A percentile compares a stretch with the other conserved stretches of the same genome.
These are phyloP conservation scores for Sakesphorus luctuosus DNA, from an alignment of 2,113 vertebrate species.

Conservation along the genomic window DNA sequence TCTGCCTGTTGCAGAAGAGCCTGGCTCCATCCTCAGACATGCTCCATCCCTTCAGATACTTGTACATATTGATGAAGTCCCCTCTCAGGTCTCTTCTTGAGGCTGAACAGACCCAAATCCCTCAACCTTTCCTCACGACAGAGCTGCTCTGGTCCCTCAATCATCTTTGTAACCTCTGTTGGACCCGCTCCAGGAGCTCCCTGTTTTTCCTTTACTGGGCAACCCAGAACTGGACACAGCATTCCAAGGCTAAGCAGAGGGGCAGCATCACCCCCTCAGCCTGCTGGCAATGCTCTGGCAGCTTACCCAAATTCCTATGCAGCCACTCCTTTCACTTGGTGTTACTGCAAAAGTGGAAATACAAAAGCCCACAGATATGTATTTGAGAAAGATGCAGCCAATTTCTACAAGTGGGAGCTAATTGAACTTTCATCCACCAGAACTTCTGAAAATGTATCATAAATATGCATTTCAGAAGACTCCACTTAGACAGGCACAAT, in stretches of 20 bases:
- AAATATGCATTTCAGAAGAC: background rate
- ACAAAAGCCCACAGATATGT: background rate
- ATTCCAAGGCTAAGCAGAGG: background rate
- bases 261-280: background rate
- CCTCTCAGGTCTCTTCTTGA: background rate
- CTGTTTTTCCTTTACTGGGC: background rate
- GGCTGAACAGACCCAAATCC: background rate
- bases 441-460: background rate
- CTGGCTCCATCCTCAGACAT: background rate
- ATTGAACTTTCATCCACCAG: background rate
- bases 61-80: background rate
- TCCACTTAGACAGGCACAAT: rapidly evolving
- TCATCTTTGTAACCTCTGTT: background rate
- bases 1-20: background rate
- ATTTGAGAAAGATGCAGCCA: background rate
- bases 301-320: background rate
- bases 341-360: background rate
- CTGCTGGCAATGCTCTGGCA: background rate
- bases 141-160: background rate
- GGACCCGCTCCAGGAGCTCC: background rate
- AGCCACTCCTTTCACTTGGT: background rate
- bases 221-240: background rate
- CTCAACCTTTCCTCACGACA: background rate
- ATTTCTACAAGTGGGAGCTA: background rate
- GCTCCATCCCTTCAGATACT: background rate